Percentiles rank a stretch among this genome's conserved stretches.
These are phyloP conservation scores for Caloenas nicobarica DNA, from an alignment of 2,113 vertebrate genomes.

Conservation along the genomic window DNA sequence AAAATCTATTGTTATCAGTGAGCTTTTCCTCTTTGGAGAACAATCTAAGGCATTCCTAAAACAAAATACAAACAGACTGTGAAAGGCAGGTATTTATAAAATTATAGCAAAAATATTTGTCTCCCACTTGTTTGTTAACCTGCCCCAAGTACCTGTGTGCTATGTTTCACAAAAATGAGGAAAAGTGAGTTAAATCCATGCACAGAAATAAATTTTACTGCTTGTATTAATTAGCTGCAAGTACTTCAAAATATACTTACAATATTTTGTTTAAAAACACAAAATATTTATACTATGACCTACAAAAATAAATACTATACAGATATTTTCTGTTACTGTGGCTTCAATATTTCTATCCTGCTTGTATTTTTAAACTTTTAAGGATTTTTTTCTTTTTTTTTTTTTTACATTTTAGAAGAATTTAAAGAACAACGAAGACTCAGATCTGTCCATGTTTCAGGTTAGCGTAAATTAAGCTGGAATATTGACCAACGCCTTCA, in stretches of 20 bases:
- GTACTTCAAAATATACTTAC: background rate
- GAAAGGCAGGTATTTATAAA: background rate
- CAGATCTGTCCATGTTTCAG: background rate
- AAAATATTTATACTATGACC: background rate
- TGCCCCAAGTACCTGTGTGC: background rate
- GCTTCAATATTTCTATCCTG: background rate
- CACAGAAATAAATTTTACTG: background rate
- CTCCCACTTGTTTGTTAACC: background rate
- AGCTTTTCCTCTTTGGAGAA: constrained; percentile 98
- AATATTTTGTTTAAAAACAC: background rate
- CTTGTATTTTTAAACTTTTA: background rate
- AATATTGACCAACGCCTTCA: background rate
- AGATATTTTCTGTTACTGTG: background rate
- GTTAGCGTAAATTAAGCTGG: background rate
- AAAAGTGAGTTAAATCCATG: background rate
- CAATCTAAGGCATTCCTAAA: constrained; percentile 93
- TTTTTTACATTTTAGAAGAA: too few species aligned
- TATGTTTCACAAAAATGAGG: background rate
- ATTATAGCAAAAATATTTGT: background rate
- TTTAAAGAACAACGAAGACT: too few species aligned
- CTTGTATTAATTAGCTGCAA: background rate
- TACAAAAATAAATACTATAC: background rate
- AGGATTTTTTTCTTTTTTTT: too few species aligned
- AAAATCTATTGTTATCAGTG: constrained; percentile 95
- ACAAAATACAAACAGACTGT: background rate